These are phyloP conservation scores for Polyergus mexicanus DNA, from an alignment of 1,140 invertebrate species.

Conservation along the genomic window DNA sequence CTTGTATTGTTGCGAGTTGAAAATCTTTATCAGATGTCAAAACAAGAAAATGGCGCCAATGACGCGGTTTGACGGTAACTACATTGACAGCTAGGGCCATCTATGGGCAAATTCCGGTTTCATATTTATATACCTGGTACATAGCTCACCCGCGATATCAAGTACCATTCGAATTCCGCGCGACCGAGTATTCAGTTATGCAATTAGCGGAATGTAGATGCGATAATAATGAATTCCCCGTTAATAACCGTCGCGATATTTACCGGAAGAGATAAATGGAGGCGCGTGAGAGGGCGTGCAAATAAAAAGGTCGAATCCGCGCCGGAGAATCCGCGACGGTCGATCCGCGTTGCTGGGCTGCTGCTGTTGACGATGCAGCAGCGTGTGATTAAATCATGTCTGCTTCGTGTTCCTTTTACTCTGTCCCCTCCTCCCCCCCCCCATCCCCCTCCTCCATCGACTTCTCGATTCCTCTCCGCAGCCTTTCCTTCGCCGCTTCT, in stretches of 20 bases:
- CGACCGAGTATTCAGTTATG: conserved; percentile 47
- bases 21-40: too few species aligned
- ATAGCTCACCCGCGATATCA: conserved; percentile 36
- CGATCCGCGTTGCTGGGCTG: neutral
- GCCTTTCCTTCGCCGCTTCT: conserved; percentile 17
- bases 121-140: too few species aligned
- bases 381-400: conserved; percentile 66
- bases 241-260: conserved; percentile 71
- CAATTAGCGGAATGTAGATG: conserved; percentile 74
- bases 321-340: conserved; percentile 12
- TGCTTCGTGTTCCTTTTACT: conserved; percentile 56
- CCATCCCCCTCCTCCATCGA: too few species aligned
- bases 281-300: neutral
- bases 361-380: conserved; percentile 54
- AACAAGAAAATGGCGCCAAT: too few species aligned
- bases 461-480: neutral
- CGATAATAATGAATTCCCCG: conserved; percentile 75
- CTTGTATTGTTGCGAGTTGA: too few species aligned
- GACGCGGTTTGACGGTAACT: too few species aligned
- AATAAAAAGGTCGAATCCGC: conserved; percentile 53
- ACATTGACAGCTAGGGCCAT: too few species aligned
- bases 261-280: conserved; percentile 62
- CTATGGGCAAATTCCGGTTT: too few species aligned
- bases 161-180: conserved; percentile 45
- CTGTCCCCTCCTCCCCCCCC: neutral